phyloP scores from a whole-genome alignment of 2,113 vertebrate genomes.

The Myanophis thanlyinensis region DNA sequence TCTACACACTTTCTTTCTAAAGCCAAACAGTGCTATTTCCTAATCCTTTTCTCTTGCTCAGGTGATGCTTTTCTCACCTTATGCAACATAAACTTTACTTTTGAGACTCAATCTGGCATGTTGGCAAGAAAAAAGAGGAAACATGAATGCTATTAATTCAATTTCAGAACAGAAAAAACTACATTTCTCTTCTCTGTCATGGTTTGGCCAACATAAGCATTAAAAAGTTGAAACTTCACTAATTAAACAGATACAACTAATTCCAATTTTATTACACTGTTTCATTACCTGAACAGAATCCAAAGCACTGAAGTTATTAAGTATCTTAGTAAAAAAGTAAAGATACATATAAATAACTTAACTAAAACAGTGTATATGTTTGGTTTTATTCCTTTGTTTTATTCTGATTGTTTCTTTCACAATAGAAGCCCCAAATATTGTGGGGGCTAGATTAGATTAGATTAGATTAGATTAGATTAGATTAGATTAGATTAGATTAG shows the following conservation, averaged over 20 bases:
- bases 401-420: neutral
- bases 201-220: neutral
- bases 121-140: neutral
- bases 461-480: no score
- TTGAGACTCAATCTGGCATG: neutral
- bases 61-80: constrained; percentile 22
- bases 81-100: neutral
- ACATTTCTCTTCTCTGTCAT: neutral
- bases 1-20: constrained; percentile 5
- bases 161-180: neutral
- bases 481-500: no score
- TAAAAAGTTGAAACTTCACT: fast-evolving
- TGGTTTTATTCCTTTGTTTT: neutral
- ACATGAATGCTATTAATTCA: neutral
- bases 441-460: no score
- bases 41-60: neutral
- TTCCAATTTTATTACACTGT: neutral
- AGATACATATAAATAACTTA: neutral
- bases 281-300: neutral
- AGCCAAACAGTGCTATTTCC: constrained; percentile 11
- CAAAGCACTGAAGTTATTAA: neutral
- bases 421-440: neutral
- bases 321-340: neutral
- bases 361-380: neutral
- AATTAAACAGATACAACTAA: fast-evolving